Conservation (phyloP, 2,113 vertebrate genomes). For the Paracanthobrama guichenoti region DNA sequence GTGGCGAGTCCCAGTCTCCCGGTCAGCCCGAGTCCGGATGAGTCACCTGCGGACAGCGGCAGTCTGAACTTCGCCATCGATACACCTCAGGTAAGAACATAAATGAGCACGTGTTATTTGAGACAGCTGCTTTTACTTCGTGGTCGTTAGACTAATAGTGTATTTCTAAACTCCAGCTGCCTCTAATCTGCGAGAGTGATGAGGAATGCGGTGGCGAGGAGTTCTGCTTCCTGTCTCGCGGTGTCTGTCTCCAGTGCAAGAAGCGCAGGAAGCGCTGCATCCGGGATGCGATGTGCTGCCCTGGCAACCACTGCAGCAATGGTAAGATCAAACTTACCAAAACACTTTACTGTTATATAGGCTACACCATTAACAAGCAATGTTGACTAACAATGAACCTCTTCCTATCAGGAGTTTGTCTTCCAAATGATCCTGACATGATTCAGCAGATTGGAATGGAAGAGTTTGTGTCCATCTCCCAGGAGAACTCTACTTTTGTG, state of each 20-base stretch:
- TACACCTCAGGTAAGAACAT: slow-evolving; percentile 74
- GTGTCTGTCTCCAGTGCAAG: slow-evolving; percentile 78
- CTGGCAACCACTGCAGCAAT: slow-evolving; percentile 80
- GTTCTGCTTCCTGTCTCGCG: slow-evolving; percentile 72
- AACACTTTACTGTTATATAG: neutral
- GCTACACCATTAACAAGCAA: neutral
- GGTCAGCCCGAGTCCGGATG: slow-evolving; percentile 68
- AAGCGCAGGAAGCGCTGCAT: slow-evolving; percentile 82
- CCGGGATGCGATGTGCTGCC: slow-evolving; percentile 84
- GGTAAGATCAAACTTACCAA: slow-evolving; percentile 70
- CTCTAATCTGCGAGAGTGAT: slow-evolving; percentile 74
- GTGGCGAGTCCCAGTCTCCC: slow-evolving; percentile 58
- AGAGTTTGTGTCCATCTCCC: slow-evolving; percentile 52
- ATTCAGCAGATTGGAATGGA: slow-evolving; percentile 70
- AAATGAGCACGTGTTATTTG: neutral
- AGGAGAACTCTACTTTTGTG: slow-evolving; percentile 65
- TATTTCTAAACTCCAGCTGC: slow-evolving; percentile 53
- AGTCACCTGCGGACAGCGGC: slow-evolving; percentile 63
- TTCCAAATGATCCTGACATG: slow-evolving; percentile 70
- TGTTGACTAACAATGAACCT: neutral
- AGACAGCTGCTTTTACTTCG: neutral
- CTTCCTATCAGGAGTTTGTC: slow-evolving; percentile 76
- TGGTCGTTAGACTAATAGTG: neutral
- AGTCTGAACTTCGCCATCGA: slow-evolving; percentile 75
- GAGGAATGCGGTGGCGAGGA: slow-evolving; percentile 78